phyloP scores from a whole-genome alignment of 2,888 invertebrate genomes.

The Mactromeris polynyma region DNA sequence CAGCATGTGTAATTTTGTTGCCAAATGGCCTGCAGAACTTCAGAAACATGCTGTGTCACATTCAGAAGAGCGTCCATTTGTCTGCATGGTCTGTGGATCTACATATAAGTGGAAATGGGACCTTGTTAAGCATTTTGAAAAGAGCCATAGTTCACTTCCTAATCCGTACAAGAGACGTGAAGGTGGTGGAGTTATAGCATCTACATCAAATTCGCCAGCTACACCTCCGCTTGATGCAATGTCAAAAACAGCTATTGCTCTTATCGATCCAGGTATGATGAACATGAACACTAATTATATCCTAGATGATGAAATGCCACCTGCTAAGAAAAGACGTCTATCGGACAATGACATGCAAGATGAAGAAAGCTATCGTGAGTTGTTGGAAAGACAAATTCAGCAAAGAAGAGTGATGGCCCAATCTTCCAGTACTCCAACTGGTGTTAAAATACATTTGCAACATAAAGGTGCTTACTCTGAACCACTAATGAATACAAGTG shows the following conservation, averaged over 20 bases:
- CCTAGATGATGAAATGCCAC: slow-evolving; percentile 50
- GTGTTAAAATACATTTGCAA: slow-evolving; percentile 32
- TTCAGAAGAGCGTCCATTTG: slow-evolving; percentile 85
- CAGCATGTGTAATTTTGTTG: slow-evolving; percentile 85
- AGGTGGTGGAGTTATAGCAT: slow-evolving; percentile 65
- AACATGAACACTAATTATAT: slow-evolving; percentile 38
- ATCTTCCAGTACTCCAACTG: slow-evolving; percentile 34
- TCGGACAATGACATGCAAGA: slow-evolving; percentile 73
- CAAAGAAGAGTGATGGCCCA: slow-evolving; percentile 46
- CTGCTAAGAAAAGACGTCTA: slow-evolving; percentile 72
- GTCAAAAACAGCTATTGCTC: slow-evolving; percentile 69
- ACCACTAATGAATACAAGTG: slow-evolving; percentile 31
- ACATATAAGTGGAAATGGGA: slow-evolving; percentile 87
- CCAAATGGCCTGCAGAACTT: slow-evolving; percentile 86
- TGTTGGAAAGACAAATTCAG: slow-evolving; percentile 55
- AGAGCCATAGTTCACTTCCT: slow-evolving; percentile 84
- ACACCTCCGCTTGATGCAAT: slow-evolving; percentile 66
- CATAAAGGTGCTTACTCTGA: slow-evolving; percentile 68
- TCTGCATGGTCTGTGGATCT: slow-evolving; percentile 86
- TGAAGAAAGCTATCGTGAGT: slow-evolving; percentile 53
- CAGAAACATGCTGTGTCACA: slow-evolving; percentile 86
- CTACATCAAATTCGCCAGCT: slow-evolving; percentile 45
- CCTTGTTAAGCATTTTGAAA: slow-evolving; percentile 86
- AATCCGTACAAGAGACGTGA: slow-evolving; percentile 86
- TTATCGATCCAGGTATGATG: slow-evolving; percentile 67